Percentiles rank a stretch among this genome's conserved stretches.
These are phyloP conservation scores for Nematopogon swammerdamellus DNA, from an alignment of 2,888 invertebrate species.

Conservation along the genomic window DNA sequence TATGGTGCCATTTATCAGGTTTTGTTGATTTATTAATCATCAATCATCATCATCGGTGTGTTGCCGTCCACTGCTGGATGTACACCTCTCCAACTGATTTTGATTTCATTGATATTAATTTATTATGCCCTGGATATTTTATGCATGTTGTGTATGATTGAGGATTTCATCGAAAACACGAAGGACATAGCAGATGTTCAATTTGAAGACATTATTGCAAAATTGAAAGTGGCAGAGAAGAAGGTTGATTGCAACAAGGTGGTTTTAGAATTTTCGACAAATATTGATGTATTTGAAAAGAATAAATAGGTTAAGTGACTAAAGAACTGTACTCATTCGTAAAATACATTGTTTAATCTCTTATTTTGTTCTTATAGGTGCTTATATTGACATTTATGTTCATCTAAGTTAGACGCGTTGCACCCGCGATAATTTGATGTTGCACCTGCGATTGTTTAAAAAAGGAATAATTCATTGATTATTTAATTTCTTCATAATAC, in stretches of 20 bases:
- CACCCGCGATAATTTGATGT: conserved; percentile 7
- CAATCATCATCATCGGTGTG: too few species aligned
- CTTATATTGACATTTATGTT: conserved; percentile 9
- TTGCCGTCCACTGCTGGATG: too few species aligned
- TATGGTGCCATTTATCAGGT: too few species aligned
- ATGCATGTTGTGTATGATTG: too few species aligned
- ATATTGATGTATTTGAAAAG: conserved; percentile 13
- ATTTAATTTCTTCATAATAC: conserved; percentile 7
- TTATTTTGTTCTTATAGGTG: conserved; percentile 11
- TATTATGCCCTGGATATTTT: too few species aligned
- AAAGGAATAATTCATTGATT: conserved; percentile 8
- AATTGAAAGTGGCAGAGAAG: conserved; percentile 14
- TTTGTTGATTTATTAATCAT: too few species aligned
- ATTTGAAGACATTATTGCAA: conserved; percentile 14
- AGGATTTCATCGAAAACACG: conserved; percentile 6
- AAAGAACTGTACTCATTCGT: conserved; percentile 7
- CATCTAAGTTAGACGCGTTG: conserved; percentile 9
- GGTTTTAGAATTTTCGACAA: conserved; percentile 12
- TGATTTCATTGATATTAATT: too few species aligned
- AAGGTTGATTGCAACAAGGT: conserved; percentile 12
- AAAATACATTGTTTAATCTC: conserved; percentile 10
- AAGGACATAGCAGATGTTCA: conserved; percentile 15
- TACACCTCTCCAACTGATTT: too few species aligned
- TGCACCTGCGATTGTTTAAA: too few species aligned
- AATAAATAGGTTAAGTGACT: conserved; percentile 12